Evolutionary conservation across 2,113 vertebrate genomes (phyloP), one percentile per base, ranked within the genome.

Genomic region (Manacus vitellinus): DNA sequence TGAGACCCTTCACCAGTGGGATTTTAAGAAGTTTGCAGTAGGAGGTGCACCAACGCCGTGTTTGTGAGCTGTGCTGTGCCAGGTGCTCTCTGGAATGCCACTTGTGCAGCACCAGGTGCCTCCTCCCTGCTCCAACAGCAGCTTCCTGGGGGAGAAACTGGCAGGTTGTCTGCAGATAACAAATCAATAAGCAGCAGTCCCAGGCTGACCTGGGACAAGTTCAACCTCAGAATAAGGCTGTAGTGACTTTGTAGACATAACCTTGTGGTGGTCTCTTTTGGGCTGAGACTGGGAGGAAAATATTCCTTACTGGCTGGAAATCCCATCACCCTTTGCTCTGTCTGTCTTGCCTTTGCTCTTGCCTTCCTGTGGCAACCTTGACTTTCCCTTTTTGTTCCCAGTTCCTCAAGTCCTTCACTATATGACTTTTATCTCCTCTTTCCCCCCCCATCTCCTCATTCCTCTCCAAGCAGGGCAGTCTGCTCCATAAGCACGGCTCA

Each of bases 191-290:
- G 8, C 18, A 35, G 37, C 44, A n/a, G 17, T 33, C 43, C 41
- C 33, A 35, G 24, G 43, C 13, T 79, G 67, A 44, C 43, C 67
- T 56, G 67, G 35, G 54, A 23, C 33, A 56, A 25, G 14, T 62
- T 63, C 0, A 5, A 21, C 74, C 25, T 75, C 2, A 0, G 55
- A 85, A 20, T 68, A 75, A 70, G 24, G 21, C 55, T 0, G 2
- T 30, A 31, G 61, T 14, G 35, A 23, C 22, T 89, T 28, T 62
- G 33, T 27, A 68, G 73, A 31, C 24, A 8, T 35, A 52, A 74
- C 7, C 21, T 68, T 2, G 0, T 46, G 43, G 17, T 22, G 41
- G 6, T 39, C 28, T n/a, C 33, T 39, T 74, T 44, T 41, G 39
- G 19, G 47, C 23, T 84, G 44, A 27, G 3, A 2, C 4, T 62